Evolutionary conservation across 2,888 invertebrate genomes (phyloP), one percentile per base, ranked within the genome.

Genomic region (Orthosia gothica): DNA sequence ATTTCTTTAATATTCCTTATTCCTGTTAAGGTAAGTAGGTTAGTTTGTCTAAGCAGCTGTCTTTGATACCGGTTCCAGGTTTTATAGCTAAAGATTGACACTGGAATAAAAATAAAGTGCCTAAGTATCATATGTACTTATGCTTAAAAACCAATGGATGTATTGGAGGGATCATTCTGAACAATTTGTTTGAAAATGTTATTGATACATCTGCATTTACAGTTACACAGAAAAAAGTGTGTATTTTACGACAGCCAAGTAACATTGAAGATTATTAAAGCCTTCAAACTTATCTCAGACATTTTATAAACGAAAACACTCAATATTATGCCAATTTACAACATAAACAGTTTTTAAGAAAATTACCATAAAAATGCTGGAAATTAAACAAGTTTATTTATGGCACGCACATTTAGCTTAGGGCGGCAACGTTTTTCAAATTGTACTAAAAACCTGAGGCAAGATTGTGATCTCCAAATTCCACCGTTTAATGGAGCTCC

Each of bases 391-490:
- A 64, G 26, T 67, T 66, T 81, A 72, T 67, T 67, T 74, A 61
- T 50, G 59, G 16, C 83, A 80, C 85, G 87, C 83, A 66, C 70
- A 47, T 62, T 58, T 62, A 68, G 72, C 67, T 69, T 66, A 50
- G 55, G 71, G 70, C 73, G 75, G 75, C 77, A 74, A 83, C 66
- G 67, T 83, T 82, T 81, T 82, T 79, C 76, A 83, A 61, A 76
- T 66, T 70, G 74, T 73, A 70, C 74, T 77, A 55, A 72, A 72
- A 80, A 79, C 59, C 55, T 32, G 55, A 23, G 69, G 55, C 58
- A 32, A 87, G 92, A 91, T 92, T 88, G 81, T 70, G 79, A 92
- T 91, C 91, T 83, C 74, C 83, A 76, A 88, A 90, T 89, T 84
- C 76, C 79, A 81, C 82, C 81, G 83, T 79, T 85, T 87, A 87